Evolutionary conservation across 2,888 invertebrate species (phyloP).

Genomic region (Drosophila anceps): DNA sequence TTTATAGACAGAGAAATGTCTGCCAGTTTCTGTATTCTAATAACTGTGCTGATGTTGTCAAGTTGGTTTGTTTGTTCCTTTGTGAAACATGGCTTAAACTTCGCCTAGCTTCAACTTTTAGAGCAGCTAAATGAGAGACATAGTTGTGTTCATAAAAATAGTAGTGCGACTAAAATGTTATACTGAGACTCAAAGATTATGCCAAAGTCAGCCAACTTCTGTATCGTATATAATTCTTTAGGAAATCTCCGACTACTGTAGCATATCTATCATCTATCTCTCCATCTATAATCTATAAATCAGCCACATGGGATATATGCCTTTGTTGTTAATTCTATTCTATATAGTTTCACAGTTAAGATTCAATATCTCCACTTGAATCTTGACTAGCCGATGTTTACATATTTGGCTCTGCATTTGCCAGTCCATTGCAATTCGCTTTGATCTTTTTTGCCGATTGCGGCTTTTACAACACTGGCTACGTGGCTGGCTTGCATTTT

Average conservation of each 20-base stretch:
- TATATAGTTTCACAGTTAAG: neutral
- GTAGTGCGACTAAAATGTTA: no score
- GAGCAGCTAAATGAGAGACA: no score
- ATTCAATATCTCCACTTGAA: neutral
- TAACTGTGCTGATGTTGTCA: neutral
- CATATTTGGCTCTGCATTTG: neutral
- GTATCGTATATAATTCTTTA: no score
- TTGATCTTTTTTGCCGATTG: constrained; percentile 13
- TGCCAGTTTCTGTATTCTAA: neutral
- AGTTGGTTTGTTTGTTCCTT: no score
- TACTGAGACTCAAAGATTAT: no score
- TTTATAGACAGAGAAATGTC: neutral
- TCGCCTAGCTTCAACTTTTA: no score
- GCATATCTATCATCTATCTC: no score
- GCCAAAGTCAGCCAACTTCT: no score
- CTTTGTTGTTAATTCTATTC: neutral
- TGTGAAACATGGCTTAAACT: no score
- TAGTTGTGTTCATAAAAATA: no score
- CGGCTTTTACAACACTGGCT: constrained; percentile 16
- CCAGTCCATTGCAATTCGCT: constrained; percentile 8
- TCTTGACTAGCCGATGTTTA: neutral
- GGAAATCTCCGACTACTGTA: no score
- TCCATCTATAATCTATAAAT: neutral
- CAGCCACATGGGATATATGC: no score
- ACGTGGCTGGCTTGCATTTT: constrained; percentile 35